These are phyloP conservation scores for Phyllotreta striolata DNA, from an alignment of 2,888 invertebrate genomes.

Conservation along the genomic window DNA sequence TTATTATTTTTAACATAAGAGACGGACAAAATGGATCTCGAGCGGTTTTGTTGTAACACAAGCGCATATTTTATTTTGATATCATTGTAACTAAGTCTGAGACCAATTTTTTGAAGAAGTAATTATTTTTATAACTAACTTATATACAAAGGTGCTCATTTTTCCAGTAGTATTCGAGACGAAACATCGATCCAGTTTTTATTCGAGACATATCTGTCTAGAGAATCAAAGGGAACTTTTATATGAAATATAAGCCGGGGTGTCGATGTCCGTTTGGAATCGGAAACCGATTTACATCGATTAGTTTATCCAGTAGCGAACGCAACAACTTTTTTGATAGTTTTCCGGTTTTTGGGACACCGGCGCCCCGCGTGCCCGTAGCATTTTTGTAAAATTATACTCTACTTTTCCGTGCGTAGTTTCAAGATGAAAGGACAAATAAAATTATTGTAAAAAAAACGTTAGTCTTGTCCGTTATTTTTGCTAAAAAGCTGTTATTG, in stretches of 20 bases:
- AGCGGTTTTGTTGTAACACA: constrained; percentile 36
- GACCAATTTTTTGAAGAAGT: constrained; percentile 41
- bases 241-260: constrained; percentile 11
- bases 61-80: constrained; percentile 47
- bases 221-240: constrained; percentile 51
- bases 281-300: too few relatives aligned
- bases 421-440: constrained; percentile 45
- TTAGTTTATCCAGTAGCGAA: too few relatives aligned
- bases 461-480: constrained; percentile 48
- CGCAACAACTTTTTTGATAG: too few relatives aligned
- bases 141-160: constrained; percentile 39
- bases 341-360: too few relatives aligned
- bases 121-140: constrained; percentile 38
- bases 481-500: constrained; percentile 51
- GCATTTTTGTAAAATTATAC: constrained; percentile 49
- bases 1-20: constrained; percentile 30
- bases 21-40: constrained; percentile 44
- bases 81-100: constrained; percentile 42
- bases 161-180: constrained; percentile 34
- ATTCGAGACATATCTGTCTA: constrained; percentile 53
- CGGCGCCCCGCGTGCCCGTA: constrained; percentile 33
- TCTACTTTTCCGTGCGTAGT: constrained; percentile 56
- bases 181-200: constrained; percentile 38
- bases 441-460: constrained; percentile 29
- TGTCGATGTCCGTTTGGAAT: too few relatives aligned